Conservation (phyloP, 2,888 invertebrate species). For the Thelaira solivaga region DNA sequence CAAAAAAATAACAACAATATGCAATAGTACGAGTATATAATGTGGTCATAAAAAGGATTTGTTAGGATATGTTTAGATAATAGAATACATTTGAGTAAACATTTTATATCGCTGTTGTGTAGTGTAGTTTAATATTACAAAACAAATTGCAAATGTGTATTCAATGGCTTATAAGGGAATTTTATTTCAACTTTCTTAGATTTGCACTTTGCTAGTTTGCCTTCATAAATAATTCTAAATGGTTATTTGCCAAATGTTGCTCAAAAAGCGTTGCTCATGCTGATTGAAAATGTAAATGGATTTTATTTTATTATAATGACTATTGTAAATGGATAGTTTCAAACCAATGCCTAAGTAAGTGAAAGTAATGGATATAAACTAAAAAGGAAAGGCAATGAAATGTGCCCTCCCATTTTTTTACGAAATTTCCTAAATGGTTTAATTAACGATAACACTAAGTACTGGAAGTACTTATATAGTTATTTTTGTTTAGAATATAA, state of each 20-base stretch:
- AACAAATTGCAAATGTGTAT: constrained; percentile 69
- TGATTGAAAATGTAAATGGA: constrained; percentile 59
- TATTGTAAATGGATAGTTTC: constrained; percentile 50
- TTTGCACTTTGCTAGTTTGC: constrained; percentile 51
- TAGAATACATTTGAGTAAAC: constrained; percentile 50
- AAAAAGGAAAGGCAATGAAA: not conserved
- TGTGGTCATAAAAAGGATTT: constrained; percentile 76
- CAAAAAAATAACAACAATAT: not conserved
- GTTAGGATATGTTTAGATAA: constrained; percentile 62
- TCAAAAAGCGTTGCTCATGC: constrained; percentile 9
- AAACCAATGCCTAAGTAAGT: constrained; percentile 9
- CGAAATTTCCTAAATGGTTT: constrained; percentile 31
- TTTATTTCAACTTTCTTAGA: constrained; percentile 38
- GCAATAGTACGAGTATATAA: constrained; percentile 65
- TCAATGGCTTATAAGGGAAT: constrained; percentile 60
- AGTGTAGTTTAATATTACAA: constrained; percentile 61
- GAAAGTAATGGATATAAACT: constrained; percentile 27
- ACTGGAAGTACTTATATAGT: not conserved
- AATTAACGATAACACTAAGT: not conserved
- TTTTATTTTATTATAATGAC: constrained; percentile 38
- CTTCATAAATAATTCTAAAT: constrained; percentile 61
- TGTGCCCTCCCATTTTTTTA: no score
- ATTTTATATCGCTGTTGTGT: not conserved
- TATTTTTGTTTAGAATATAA: no score
- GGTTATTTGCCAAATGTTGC: constrained; percentile 41